Evolutionary conservation across 2,113 vertebrate species (phyloP).

Genomic region (Platycercus adscitus): DNA sequence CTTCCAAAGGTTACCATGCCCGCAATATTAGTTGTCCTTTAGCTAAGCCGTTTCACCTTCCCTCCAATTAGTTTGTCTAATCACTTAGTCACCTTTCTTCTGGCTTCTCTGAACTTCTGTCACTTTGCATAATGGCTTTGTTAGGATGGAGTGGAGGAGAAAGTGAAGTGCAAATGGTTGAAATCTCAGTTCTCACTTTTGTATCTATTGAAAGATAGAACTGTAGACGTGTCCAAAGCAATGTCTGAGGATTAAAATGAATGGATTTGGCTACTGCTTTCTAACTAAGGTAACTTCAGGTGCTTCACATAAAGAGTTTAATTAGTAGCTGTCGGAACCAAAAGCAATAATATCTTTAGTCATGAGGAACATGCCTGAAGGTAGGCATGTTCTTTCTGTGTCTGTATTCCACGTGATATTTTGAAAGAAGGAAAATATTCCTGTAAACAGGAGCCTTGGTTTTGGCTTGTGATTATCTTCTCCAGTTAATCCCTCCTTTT

Average conservation of each 20-base stretch:
- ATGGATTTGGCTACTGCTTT: not conserved
- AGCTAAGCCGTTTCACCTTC: not conserved
- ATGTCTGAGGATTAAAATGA: not conserved
- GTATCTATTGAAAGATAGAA: not conserved
- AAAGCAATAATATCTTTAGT: not conserved
- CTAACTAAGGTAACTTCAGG: not conserved
- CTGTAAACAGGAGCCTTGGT: not conserved
- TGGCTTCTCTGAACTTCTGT: not conserved
- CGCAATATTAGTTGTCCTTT: not conserved
- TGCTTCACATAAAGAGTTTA: not conserved
- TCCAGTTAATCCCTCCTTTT: not conserved
- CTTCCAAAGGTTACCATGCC: not conserved
- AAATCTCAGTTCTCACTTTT: not conserved
- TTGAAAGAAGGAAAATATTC: not conserved
- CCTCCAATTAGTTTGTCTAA: not conserved
- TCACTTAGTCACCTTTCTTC: not conserved
- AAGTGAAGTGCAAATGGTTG: not conserved
- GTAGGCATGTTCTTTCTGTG: not conserved
- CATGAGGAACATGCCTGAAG: not conserved
- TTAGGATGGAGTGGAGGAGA: not conserved
- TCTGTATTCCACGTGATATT: not conserved
- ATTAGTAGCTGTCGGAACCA: conserved; percentile 20
- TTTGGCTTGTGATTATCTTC: not conserved
- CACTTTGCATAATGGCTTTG: not conserved
- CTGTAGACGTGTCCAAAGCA: not conserved